Base-by-base conservation (phyloP, 35 echinoderm and acorn worm genomes). In the Ophiothrix spiculata region DNA sequence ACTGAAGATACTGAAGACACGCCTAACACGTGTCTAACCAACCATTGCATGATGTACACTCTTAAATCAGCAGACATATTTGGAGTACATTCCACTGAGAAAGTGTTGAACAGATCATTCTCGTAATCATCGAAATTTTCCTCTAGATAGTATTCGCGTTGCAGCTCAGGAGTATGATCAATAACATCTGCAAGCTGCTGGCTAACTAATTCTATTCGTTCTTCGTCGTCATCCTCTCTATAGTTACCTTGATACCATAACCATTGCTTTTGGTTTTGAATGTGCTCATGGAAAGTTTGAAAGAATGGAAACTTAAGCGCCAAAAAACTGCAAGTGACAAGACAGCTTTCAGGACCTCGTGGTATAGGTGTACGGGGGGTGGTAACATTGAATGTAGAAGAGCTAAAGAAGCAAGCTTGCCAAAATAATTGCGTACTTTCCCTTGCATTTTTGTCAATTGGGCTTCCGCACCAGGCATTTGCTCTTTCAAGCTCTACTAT, bases 261-360 rank as follows among this genome's bases (percentile, higher is more conserved):
- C 76, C 76, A 78, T 13, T 34, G 29, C 10, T 36, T 33, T 28
- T 78, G 4, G 10, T 6, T 4, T 39, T 78, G 29, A 15, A 78
- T 78, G n/a, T n/a, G n/a, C 56, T 74, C 69, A 25, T 77, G 73
- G 35, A 86, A 74, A 33, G 39, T 77, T 36, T 34, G 37, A 74
- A 86, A 86, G 37, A 86, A 86, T 2, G 84, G 84, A 33, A 39
- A 86, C 31, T 76, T 23, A 1, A 86, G 73, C 28, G 25, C 36
- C 1, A 74, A 39, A 29, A 75, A 74, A 13, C 14, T 35, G 0
- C 33, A 39, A 37, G 76, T 36, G 4, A 86, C 39, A 35, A 32
- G 29, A 38, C 84, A 86, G 39, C 69, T 77, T 86, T 86, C 84
- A 19, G 73, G 33, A 25, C 84, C 84, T 17, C 73, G 64, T 86